Evolutionary conservation across 2,113 vertebrate genomes (phyloP), one percentile per base, ranked within the genome.

Genomic region (Dipodomys stephensi): DNA sequence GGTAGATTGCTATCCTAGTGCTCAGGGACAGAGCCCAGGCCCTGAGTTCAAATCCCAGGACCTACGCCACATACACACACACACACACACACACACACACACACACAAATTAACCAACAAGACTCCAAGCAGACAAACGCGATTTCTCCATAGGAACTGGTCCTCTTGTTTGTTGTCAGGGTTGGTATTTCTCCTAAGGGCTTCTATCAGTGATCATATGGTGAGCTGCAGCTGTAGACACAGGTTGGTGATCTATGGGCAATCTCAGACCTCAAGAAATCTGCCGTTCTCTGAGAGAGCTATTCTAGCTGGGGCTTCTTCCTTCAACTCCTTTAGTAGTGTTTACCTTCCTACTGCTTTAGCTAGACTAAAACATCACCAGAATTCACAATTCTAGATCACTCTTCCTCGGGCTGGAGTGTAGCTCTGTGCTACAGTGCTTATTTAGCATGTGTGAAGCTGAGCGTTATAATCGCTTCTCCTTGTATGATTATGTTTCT

Each of bases 301-400:
- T 30, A 69, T 18, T 7, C 12, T 88, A 25, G 19, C 1, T 65
- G 39, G 20, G 32, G 35, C 57, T 69, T 18, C 53, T 44, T 68
- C 46, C 44, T 86, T 88, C 35, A 64, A 32, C 23, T 78, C 44
- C 22, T 93, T 87, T 30, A 87, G 68, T 57, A 67, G 71, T 53
- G 44, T 16, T 80, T 39, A 83, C 25, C 39, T 39, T 57, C 32
- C 35, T 53, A n/a, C 6, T 39, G 32, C 23, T 23, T 81, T 60
- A 65, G 60, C 35, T 83, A 15, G 27, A 13, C 9, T 19, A 46
- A 49, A 49, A 49, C 49, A 49, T 49, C 49, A 12, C 68, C 46
- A 44, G 27, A 68, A 67, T 90, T 80, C 53, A 77, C 49, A 83
- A 32, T 88, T 73, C 92, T 77, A 64, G 74, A 10, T 80, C 68